A percentile compares a stretch with the other conserved stretches of the same genome.
phyloP scores from a whole-genome alignment of 2,888 invertebrate genomes.

The Pandemis cinnamomeana region DNA sequence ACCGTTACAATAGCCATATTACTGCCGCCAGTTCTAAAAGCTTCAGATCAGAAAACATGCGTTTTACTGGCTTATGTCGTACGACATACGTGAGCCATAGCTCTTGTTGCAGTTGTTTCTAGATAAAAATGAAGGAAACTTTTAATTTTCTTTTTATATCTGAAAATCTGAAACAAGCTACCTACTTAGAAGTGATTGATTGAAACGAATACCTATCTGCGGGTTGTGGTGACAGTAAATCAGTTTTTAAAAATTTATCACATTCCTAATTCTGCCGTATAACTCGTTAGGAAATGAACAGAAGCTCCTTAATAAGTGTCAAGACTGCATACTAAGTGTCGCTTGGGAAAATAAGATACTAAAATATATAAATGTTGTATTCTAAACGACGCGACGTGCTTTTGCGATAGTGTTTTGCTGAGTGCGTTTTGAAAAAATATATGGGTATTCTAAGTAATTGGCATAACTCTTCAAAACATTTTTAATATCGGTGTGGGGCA shows the following conservation, averaged over 20 bases:
- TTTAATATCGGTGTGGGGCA: slow-evolving; percentile 11
- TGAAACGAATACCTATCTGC: neutral
- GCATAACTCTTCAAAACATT: neutral
- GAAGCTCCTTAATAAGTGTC: neutral
- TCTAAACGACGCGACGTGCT: neutral
- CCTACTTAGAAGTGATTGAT: too few relatives aligned
- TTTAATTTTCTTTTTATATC: too few relatives aligned
- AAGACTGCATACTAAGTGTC: neutral
- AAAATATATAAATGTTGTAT: neutral
- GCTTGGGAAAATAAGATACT: too few relatives aligned
- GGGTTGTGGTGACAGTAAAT: neutral
- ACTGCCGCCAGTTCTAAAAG: neutral
- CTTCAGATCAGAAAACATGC: neutral
- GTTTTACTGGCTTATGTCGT: neutral
- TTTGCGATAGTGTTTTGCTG: neutral
- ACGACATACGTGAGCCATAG: neutral
- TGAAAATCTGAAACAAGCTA: too few relatives aligned
- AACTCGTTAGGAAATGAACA: neutral
- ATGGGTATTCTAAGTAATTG: too few relatives aligned
- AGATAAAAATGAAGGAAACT: neutral
- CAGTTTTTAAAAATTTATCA: neutral
- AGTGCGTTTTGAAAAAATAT: too few relatives aligned
- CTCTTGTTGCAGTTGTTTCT: neutral
- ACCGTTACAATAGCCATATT: neutral
- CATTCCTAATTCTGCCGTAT: neutral